Evolutionary conservation across 2,797 vertebrate species (phyloP).

Genomic region (Aselliscus stoliczkanus): DNA sequence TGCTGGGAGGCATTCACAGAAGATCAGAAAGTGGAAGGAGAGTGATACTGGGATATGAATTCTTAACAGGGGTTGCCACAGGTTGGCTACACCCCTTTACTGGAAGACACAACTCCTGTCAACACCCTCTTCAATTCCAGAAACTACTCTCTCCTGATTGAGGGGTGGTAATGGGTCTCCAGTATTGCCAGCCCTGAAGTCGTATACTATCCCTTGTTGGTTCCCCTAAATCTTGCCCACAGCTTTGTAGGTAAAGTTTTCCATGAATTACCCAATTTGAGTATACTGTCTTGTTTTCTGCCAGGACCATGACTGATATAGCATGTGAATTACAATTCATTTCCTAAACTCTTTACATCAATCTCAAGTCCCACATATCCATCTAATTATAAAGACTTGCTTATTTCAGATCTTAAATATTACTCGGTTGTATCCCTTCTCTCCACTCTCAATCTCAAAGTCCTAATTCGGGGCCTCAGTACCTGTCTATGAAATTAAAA

Average conservation of each 20-base stretch:
- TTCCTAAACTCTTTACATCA: not conserved
- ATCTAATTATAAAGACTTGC: not conserved
- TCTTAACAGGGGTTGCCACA: not conserved
- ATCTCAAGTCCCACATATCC: not conserved
- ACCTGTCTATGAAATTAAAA: not conserved
- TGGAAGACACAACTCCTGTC: not conserved
- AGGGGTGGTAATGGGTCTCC: not conserved
- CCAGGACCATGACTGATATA: not conserved
- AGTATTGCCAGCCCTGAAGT: not conserved
- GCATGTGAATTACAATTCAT: not conserved
- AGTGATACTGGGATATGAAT: not conserved
- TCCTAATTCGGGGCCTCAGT: not conserved
- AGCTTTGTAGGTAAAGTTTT: not conserved
- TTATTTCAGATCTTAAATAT: slow-evolving; percentile 16
- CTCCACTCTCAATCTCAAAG: not conserved
- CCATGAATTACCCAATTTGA: not conserved
- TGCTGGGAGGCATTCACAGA: not conserved
- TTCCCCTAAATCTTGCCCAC: not conserved
- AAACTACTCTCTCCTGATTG: not conserved
- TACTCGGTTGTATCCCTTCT: not conserved
- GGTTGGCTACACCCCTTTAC: not conserved
- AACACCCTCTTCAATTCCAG: not conserved
- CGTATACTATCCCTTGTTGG: not conserved
- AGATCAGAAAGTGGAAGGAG: not conserved
- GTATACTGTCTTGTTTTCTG: not conserved